These are phyloP conservation scores for Rhabdomys pumilio DNA, from an alignment of 2,797 vertebrate genomes.

Conservation along the genomic window DNA sequence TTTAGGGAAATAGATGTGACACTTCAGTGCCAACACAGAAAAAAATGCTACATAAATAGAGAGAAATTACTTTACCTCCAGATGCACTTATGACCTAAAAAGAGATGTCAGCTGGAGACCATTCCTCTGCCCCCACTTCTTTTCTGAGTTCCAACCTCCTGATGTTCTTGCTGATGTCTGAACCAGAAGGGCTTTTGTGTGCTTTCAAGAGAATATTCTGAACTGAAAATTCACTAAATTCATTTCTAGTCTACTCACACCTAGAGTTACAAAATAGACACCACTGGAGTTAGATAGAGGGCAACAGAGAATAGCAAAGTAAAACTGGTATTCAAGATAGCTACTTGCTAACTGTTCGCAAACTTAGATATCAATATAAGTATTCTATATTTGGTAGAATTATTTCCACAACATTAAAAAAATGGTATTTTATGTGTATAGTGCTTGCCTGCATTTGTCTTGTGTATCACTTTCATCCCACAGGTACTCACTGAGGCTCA, in stretches of 20 bases:
- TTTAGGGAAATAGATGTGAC: slow-evolving; percentile 66
- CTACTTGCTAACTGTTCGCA: slow-evolving; percentile 22
- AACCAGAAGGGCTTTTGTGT: background rate
- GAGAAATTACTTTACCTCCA: slow-evolving; percentile 46
- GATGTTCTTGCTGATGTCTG: background rate
- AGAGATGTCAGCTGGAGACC: background rate
- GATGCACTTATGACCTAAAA: slow-evolving; percentile 56
- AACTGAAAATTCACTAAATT: slow-evolving; percentile 36
- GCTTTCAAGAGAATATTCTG: background rate
- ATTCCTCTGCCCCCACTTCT: background rate
- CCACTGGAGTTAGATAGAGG: background rate
- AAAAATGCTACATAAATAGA: background rate
- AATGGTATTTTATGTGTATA: no score
- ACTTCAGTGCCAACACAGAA: background rate
- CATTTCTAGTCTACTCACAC: background rate
- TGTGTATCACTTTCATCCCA: background rate
- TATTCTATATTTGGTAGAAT: background rate
- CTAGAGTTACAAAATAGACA: background rate
- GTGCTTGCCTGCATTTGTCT: background rate
- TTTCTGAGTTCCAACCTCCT: background rate
- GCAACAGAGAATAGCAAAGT: background rate
- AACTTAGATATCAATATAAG: background rate
- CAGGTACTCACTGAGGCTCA: background rate
- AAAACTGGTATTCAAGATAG: background rate
- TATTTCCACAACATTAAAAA: background rate